Conservation (phyloP, 2,797 vertebrate species). For the Rhinichthys osculus region DNA sequence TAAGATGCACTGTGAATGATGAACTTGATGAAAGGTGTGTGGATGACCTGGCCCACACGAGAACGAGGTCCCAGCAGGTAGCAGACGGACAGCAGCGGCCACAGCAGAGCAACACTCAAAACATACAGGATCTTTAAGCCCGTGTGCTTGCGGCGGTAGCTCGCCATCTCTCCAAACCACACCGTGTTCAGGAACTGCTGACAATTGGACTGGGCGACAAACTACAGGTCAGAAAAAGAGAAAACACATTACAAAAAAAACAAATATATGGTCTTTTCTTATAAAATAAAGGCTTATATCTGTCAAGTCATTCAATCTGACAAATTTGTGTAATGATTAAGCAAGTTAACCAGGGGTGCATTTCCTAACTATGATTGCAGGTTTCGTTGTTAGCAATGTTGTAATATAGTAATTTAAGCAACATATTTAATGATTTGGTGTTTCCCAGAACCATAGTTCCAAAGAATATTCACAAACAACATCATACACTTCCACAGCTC, state of each 20-base stretch:
- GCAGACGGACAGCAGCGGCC: conserved; percentile 95
- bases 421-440: neutral
- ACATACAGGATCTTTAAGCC: conserved; percentile 96
- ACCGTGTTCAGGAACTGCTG: conserved; percentile 99
- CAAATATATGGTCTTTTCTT: neutral
- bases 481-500: neutral
- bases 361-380: neutral
- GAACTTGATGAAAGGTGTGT: conserved; percentile 98
- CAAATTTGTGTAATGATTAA: neutral
- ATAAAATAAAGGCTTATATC: neutral
- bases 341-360: neutral
- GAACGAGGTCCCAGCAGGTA: conserved; percentile 96
- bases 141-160: conserved; percentile 95
- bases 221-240: conserved; percentile 74
- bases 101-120: conserved; percentile 89
- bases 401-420: neutral
- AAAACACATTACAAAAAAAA: neutral
- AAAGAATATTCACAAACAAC: neutral
- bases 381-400: neutral
- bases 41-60: conserved; percentile 94
- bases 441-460: neutral
- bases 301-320: neutral
- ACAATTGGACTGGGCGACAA: conserved; percentile 98
- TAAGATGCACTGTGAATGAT: conserved; percentile 99
- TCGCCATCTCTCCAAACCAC: conserved; percentile 98